A percentile compares a stretch with the other conserved stretches of the same genome.
Evolutionary conservation across 2,797 vertebrate genomes (phyloP).

Genomic region (Falco concolor): DNA sequence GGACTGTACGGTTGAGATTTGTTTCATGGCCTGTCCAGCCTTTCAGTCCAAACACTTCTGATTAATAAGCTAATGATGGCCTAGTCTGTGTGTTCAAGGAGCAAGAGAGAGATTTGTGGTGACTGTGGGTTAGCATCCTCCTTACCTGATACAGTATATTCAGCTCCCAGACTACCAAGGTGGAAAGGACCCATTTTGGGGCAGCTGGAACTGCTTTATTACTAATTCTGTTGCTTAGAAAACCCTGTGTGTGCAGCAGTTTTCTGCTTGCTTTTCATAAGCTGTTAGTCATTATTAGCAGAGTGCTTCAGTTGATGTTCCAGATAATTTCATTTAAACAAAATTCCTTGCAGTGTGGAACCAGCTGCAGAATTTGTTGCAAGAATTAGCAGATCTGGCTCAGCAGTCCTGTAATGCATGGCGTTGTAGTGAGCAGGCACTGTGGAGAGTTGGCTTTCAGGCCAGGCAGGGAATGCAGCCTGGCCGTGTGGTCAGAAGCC

Average conservation of each 20-base stretch:
- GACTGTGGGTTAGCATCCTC: background rate
- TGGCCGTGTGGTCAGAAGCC: background rate
- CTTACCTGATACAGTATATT: background rate
- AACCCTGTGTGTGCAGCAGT: background rate
- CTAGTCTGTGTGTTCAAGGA: background rate
- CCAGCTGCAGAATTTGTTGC: background rate
- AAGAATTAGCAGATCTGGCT: background rate
- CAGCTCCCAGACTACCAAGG: background rate
- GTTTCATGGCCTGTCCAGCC: background rate
- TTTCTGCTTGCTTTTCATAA: background rate
- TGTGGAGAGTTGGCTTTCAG: accelerated
- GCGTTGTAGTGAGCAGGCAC: accelerated
- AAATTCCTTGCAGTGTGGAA: background rate
- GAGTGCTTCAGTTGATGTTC: background rate
- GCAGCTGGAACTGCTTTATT: background rate
- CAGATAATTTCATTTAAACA: background rate
- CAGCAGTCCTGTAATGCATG: background rate
- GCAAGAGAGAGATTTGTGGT: background rate
- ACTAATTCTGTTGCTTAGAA: background rate
- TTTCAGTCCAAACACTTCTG: background rate
- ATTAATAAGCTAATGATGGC: background rate
- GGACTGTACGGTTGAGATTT: background rate
- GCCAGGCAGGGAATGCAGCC: background rate
- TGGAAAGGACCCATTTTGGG: background rate
- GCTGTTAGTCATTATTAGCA: background rate